These are phyloP conservation scores for Coryphaenoides rupestris DNA, from an alignment of 2,113 vertebrate genomes.

Conservation along the genomic window DNA sequence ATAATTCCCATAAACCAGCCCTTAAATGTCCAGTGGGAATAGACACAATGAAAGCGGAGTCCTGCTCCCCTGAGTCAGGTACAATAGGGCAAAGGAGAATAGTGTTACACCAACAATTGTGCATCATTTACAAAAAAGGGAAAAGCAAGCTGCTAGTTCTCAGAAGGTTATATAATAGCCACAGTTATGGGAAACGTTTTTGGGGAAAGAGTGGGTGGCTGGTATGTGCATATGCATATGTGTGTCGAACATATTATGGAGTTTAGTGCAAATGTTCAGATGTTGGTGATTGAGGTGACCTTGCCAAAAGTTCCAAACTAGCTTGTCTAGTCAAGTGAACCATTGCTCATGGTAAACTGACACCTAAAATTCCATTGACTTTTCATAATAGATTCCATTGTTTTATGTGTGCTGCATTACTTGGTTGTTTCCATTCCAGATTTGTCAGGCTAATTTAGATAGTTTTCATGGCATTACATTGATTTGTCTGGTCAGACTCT, in stretches of 20 bases:
- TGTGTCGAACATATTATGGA: neutral
- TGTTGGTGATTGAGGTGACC: neutral
- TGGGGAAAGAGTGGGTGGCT: no score
- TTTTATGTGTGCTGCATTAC: neutral
- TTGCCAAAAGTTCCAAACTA: neutral
- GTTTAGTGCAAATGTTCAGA: neutral
- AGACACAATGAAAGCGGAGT: no score
- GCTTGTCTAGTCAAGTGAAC: neutral
- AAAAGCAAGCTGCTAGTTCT: no score
- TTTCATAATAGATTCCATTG: conserved; percentile 5
- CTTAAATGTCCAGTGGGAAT: no score
- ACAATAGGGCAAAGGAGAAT: no score
- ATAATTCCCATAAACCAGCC: no score
- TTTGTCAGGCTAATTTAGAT: neutral
- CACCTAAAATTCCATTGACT: neutral
- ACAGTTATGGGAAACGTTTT: no score
- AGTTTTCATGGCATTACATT: neutral
- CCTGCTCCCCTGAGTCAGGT: no score
- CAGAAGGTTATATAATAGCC: no score
- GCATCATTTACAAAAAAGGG: no score
- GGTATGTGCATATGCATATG: neutral
- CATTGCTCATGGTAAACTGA: neutral
- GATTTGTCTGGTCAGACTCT: neutral
- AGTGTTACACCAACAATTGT: no score
- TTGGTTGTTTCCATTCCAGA: neutral